phyloP scores from a whole-genome alignment of 2,113 vertebrate species.

The Halcyon senegalensis region DNA sequence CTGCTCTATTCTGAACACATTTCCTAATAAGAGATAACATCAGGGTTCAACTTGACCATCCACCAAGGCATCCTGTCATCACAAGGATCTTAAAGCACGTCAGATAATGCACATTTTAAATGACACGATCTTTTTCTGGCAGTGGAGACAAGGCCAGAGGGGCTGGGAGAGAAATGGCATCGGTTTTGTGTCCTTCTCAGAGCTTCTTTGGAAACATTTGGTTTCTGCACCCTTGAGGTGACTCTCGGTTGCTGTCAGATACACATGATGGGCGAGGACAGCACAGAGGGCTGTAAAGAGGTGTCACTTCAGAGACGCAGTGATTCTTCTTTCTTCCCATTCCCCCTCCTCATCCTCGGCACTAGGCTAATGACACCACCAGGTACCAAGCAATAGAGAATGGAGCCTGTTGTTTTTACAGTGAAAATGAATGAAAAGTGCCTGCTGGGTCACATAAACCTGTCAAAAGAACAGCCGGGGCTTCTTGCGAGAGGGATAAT shows the following conservation, averaged over 20 bases:
- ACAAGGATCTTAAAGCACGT: not conserved
- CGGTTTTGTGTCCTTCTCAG: not conserved
- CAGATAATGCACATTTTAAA: not conserved
- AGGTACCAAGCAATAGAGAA: not conserved
- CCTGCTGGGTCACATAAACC: conserved; percentile 62
- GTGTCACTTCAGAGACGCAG: not conserved
- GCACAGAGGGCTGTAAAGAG: not conserved
- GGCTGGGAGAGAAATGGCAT: not conserved
- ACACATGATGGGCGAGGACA: not conserved
- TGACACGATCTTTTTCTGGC: not conserved
- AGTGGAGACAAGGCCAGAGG: not conserved
- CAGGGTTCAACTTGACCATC: not conserved
- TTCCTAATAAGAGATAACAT: not conserved
- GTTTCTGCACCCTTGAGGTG: conserved; percentile 6
- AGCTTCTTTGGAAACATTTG: not conserved
- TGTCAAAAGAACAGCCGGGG: conserved; percentile 16
- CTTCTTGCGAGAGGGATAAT: conserved; percentile 31
- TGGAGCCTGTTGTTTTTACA: conserved; percentile 23
- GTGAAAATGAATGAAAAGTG: conserved; percentile 40
- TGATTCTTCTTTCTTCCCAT: not conserved
- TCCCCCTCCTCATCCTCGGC: not conserved
- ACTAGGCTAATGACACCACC: not conserved
- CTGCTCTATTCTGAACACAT: not conserved
- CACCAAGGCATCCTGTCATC: not conserved
- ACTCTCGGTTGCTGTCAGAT: not conserved